Percentiles rank a stretch among this genome's conserved stretches.
Evolutionary conservation across 2,888 invertebrate genomes (phyloP).

Genomic region (Tetranychus piercei): DNA sequence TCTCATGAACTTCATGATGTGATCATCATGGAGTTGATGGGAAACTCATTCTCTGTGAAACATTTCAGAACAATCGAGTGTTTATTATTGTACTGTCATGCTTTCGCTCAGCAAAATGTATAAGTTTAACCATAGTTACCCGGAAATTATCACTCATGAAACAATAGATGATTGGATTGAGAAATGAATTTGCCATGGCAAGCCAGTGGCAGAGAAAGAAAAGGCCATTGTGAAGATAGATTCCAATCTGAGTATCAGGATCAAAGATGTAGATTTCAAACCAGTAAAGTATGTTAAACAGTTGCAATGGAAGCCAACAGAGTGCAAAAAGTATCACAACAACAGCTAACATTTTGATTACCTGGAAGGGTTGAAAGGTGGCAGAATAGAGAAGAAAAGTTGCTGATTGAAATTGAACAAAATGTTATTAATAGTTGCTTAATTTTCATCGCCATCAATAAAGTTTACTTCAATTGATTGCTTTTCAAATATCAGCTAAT

Average conservation of each 20-base stretch:
- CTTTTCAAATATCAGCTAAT: too few relatives aligned
- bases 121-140: slow-evolving; percentile 23
- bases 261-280: slow-evolving; percentile 1
- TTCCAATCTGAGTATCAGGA: background rate
- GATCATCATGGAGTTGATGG: background rate
- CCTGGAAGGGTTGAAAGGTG: slow-evolving; percentile 19
- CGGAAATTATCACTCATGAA: slow-evolving; percentile 31
- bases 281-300: slow-evolving; percentile 30
- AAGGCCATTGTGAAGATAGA: slow-evolving; percentile 13
- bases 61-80: background rate
- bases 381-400: background rate
- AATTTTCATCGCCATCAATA: too few relatives aligned
- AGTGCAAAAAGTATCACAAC: slow-evolving; percentile 26
- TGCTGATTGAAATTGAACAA: background rate
- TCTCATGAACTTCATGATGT: background rate
- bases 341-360: slow-evolving; percentile 27
- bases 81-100: slow-evolving; percentile 6
- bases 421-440: too few relatives aligned
- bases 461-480: too few relatives aligned
- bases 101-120: slow-evolving; percentile 4
- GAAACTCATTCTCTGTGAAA: background rate
- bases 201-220: slow-evolving; percentile 28
- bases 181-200: slow-evolving; percentile 28
- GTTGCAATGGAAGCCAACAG: slow-evolving; percentile 30
- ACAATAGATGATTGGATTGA: slow-evolving; percentile 29